phyloP scores from a whole-genome alignment of 2,888 invertebrate species.

The Apeira syringaria region DNA sequence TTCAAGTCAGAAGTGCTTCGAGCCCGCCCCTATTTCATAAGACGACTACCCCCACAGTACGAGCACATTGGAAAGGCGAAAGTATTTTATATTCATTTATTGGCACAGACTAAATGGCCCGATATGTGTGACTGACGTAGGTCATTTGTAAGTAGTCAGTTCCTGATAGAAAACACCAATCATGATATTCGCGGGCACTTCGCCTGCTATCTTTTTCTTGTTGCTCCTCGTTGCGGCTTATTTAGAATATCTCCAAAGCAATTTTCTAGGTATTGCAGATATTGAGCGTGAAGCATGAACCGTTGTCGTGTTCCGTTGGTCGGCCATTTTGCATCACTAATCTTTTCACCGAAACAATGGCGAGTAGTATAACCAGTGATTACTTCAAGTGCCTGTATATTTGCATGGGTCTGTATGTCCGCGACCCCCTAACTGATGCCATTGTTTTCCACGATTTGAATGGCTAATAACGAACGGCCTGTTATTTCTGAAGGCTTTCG shows the following conservation, averaged over 20 bases:
- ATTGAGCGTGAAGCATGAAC: conserved; percentile 22
- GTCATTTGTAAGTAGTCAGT: conserved; percentile 52
- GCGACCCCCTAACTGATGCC: conserved; percentile 65
- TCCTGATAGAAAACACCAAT: conserved; percentile 47
- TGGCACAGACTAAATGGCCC: conserved; percentile 44
- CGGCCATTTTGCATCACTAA: conserved; percentile 45
- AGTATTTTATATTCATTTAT: conserved; percentile 45
- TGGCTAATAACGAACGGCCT: conserved; percentile 65
- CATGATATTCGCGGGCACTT: conserved; percentile 34
- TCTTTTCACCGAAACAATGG: conserved; percentile 63
- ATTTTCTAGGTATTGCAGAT: conserved; percentile 5
- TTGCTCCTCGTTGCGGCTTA: background rate
- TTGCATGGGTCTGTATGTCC: conserved; percentile 61
- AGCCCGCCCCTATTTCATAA: conserved; percentile 67
- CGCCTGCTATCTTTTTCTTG: conserved; percentile 24
- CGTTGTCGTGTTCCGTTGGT: conserved; percentile 29
- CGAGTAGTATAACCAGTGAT: conserved; percentile 47
- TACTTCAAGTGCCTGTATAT: conserved; percentile 48
- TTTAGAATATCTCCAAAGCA: background rate
- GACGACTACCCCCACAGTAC: conserved; percentile 63
- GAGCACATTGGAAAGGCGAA: conserved; percentile 42
- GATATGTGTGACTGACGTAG: conserved; percentile 50
- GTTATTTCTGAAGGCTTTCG: conserved; percentile 57
- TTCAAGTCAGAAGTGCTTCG: conserved; percentile 69
- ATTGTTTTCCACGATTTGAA: conserved; percentile 72